Conservation (phyloP, 64 coral and sea anemone species). For the Dendronephthya gigantea region DNA sequence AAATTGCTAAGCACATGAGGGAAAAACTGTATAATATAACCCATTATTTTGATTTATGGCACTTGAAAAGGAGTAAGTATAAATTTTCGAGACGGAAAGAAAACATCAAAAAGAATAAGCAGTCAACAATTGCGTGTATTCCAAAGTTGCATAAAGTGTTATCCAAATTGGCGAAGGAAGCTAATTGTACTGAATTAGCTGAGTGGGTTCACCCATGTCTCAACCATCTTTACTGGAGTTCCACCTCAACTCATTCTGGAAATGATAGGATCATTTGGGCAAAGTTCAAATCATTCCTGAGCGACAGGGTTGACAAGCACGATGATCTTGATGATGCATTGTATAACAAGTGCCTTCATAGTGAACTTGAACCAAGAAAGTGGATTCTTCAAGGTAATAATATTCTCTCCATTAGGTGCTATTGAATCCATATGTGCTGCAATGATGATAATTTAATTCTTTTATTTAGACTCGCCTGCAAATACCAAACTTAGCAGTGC, state of each 20-base stretch:
- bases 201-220: slow-evolving; percentile 30
- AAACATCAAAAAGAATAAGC: too few relatives aligned
- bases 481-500: slow-evolving; percentile 19
- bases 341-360: slow-evolving; percentile 30
- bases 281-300: slow-evolving; percentile 31
- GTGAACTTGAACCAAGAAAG: not conserved
- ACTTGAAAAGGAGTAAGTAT: not conserved
- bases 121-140: too few relatives aligned
- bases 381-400: slow-evolving; percentile 29
- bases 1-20: not conserved
- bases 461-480: not conserved
- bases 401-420: too few relatives aligned
- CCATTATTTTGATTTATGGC: slow-evolving; percentile 10
- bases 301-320: slow-evolving; percentile 1
- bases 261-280: slow-evolving; percentile 9
- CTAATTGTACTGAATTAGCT: not conserved
- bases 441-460: not conserved
- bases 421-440: too few relatives aligned
- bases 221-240: slow-evolving; percentile 23
- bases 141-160: slow-evolving; percentile 16
- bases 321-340: too few relatives aligned
- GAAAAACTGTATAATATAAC: not conserved
- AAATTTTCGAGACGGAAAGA: not conserved
- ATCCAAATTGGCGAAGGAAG: not conserved
- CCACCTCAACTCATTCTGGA: slow-evolving; percentile 13